These are phyloP conservation scores for Schizaphis graminum DNA, from an alignment of 2,888 invertebrate genomes.

Conservation along the genomic window DNA sequence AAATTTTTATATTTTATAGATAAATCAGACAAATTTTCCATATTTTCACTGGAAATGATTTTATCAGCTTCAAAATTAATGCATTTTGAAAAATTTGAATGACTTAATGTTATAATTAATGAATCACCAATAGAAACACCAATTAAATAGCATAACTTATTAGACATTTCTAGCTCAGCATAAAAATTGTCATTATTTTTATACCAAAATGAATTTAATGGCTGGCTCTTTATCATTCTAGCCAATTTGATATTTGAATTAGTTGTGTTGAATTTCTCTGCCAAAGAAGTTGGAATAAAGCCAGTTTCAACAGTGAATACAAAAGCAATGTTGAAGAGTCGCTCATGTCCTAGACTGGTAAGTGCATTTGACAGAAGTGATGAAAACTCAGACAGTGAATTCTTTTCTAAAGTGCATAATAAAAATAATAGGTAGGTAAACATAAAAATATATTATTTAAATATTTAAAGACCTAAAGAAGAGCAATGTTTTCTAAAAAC, in stretches of 20 bases:
- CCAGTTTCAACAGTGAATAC: conserved; percentile 60
- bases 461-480: background rate
- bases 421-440: background rate
- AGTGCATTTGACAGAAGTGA: conserved; percentile 51
- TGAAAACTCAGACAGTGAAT: conserved; percentile 17
- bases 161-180: conserved; percentile 51
- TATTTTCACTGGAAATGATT: background rate
- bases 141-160: conserved; percentile 46
- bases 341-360: conserved; percentile 9
- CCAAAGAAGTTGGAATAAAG: conserved; percentile 60
- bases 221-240: conserved; percentile 15
- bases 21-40: background rate
- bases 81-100: conserved; percentile 43
- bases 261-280: conserved; percentile 33
- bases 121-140: conserved; percentile 39
- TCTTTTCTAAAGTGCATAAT: conserved; percentile 20
- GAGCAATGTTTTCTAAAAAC: background rate
- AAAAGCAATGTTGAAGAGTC: conserved; percentile 51
- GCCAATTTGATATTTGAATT: conserved; percentile 56
- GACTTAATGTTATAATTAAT: conserved; percentile 51
- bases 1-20: conserved; percentile 46
- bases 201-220: conserved; percentile 48
- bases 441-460: conserved; percentile 1
- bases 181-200: conserved; percentile 34
- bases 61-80: background rate